Evolutionary conservation across 2,888 invertebrate species (phyloP).

Genomic region (Ochropleura leucogaster): DNA sequence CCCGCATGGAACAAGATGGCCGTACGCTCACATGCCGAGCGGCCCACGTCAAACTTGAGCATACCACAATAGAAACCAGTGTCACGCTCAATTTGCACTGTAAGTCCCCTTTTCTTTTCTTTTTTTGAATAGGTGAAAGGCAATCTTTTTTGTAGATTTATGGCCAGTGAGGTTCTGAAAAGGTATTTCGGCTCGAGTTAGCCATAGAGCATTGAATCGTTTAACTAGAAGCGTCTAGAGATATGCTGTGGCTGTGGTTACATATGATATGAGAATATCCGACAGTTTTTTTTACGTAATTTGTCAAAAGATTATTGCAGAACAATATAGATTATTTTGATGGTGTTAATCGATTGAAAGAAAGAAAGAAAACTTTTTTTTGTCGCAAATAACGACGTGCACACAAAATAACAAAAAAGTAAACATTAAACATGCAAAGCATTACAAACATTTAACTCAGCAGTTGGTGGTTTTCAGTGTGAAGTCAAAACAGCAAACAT

Average conservation of each 20-base stretch:
- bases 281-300: no score
- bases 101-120: slow-evolving; percentile 89
- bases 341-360: not conserved
- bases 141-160: slow-evolving; percentile 36
- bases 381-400: no score
- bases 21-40: slow-evolving; percentile 95
- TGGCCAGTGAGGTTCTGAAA: slow-evolving; percentile 3
- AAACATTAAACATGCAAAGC: no score
- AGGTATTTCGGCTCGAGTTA: slow-evolving; percentile 15
- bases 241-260: not conserved
- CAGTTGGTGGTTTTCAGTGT: no score
- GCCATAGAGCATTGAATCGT: not conserved
- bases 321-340: not conserved
- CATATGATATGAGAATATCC: no score
- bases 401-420: no score
- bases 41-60: slow-evolving; percentile 93
- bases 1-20: slow-evolving; percentile 94
- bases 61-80: slow-evolving; percentile 94
- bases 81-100: slow-evolving; percentile 96
- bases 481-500: no score
- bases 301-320: not conserved
- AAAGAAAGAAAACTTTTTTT: no score
- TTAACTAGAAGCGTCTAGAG: not conserved
- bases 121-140: slow-evolving; percentile 28
- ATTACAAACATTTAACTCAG: no score